phyloP scores from a whole-genome alignment of 1,140 invertebrate species.

The Drosophila repletoides region DNA sequence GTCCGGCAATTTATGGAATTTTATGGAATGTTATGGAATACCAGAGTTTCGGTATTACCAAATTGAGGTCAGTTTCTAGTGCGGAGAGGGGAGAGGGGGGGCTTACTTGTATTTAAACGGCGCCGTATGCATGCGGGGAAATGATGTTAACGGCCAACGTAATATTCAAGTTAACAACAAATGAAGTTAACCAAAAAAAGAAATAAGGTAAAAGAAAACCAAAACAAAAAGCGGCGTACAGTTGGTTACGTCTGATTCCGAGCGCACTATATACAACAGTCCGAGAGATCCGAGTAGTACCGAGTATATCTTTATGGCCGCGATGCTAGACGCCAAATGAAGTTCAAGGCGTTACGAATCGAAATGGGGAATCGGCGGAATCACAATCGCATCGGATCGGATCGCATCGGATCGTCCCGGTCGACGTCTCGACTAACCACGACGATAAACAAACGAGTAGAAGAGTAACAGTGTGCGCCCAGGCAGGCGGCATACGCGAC shows the following conservation, averaged over 20 bases:
- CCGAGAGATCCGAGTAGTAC: too few relatives aligned
- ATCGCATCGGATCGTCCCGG: conserved; percentile 19
- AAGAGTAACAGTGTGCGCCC: background rate
- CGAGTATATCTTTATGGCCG: conserved; percentile 72
- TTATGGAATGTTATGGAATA: too few relatives aligned
- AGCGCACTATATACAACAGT: background rate
- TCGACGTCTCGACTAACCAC: conserved; percentile 9
- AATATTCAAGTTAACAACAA: too few relatives aligned
- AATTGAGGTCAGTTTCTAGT: background rate
- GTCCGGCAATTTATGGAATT: conserved; percentile 5
- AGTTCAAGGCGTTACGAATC: conserved; percentile 65
- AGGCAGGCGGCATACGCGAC: background rate
- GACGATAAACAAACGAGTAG: conserved; percentile 16
- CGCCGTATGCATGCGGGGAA: conserved; percentile 63
- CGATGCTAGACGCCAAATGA: conserved; percentile 70
- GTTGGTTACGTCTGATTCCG: background rate
- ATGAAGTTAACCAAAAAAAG: too few relatives aligned
- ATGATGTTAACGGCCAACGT: background rate
- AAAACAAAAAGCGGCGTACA: background rate
- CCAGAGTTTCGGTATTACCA: background rate
- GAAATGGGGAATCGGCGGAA: too few relatives aligned
- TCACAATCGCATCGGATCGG: conserved; percentile 24
- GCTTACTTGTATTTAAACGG: conserved; percentile 70
- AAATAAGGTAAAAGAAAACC: background rate
- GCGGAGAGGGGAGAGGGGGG: conserved; percentile 1